Conservation (phyloP, 92 coral and sea anemone genomes). For the Epizoanthus stellaris region DNA sequence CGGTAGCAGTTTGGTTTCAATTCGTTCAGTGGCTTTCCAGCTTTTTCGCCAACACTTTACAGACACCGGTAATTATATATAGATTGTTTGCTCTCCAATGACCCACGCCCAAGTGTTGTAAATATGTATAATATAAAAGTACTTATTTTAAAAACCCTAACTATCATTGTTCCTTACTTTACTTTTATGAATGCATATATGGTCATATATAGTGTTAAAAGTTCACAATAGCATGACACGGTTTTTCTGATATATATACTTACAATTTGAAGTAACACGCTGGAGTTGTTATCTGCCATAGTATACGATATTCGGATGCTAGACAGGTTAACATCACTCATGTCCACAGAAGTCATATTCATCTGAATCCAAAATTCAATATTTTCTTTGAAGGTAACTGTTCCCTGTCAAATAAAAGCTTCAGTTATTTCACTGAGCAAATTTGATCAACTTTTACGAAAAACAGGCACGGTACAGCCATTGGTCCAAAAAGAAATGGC, state of each 20-base stretch:
- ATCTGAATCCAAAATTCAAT: constrained; percentile 58
- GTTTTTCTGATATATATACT: constrained; percentile 6
- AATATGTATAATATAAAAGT: no score
- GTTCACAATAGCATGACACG: not conserved
- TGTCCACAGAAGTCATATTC: constrained; percentile 40
- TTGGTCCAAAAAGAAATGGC: not conserved
- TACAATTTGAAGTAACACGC: constrained; percentile 78
- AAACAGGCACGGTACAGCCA: no score
- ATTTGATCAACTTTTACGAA: not conserved
- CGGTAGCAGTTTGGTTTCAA: no score
- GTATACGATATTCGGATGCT: constrained; percentile 59
- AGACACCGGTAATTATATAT: no score
- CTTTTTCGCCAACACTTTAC: no score
- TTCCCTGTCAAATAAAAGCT: constrained; percentile 59
- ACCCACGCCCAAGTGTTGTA: no score
- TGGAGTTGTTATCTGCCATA: constrained; percentile 49
- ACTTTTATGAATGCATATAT: no score
- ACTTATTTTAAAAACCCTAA: no score
- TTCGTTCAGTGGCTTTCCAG: no score
- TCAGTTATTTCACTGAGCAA: not conserved
- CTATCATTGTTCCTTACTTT: no score
- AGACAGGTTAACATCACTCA: constrained; percentile 47
- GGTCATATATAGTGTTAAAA: not conserved
- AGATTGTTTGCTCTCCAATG: no score
- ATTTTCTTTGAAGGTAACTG: constrained; percentile 57